Evolutionary conservation across 2,888 invertebrate species (phyloP).

Genomic region (Emmelina monodactyla): DNA sequence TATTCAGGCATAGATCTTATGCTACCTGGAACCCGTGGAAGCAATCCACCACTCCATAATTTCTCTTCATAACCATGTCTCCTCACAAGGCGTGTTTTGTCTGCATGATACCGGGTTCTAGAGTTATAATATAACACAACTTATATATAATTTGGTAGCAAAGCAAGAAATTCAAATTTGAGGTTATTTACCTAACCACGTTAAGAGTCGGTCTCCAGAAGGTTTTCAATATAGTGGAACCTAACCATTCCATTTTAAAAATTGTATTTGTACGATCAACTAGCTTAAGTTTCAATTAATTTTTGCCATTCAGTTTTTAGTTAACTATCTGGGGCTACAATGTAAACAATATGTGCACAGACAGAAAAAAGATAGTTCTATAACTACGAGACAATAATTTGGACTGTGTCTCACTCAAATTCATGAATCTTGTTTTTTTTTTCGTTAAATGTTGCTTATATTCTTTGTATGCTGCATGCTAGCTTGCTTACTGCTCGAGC

Average conservation of each 20-base stretch:
- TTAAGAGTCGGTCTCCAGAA: conserved; percentile 46
- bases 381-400: too few species aligned
- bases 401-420: too few species aligned
- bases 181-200: conserved; percentile 43
- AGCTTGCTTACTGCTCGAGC: too few species aligned
- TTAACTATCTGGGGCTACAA: too few species aligned
- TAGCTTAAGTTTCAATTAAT: too few species aligned
- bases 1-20: conserved; percentile 73
- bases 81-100: conserved; percentile 69
- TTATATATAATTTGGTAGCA: conserved; percentile 2
- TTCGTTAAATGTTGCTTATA: too few species aligned
- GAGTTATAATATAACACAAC: conserved; percentile 15
- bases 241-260: conserved; percentile 36
- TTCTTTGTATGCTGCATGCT: too few species aligned
- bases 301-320: too few species aligned
- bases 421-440: too few species aligned
- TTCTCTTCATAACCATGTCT: conserved; percentile 77
- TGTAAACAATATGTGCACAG: too few species aligned
- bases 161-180: conserved; percentile 1
- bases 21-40: conserved; percentile 71
- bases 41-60: conserved; percentile 70
- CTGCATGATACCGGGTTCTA: conserved; percentile 68
- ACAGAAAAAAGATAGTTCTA: too few species aligned
- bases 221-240: conserved; percentile 33
- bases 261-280: too few species aligned